These are phyloP conservation scores for Galbula dea DNA, from an alignment of 2,113 vertebrate genomes.

Conservation along the genomic window DNA sequence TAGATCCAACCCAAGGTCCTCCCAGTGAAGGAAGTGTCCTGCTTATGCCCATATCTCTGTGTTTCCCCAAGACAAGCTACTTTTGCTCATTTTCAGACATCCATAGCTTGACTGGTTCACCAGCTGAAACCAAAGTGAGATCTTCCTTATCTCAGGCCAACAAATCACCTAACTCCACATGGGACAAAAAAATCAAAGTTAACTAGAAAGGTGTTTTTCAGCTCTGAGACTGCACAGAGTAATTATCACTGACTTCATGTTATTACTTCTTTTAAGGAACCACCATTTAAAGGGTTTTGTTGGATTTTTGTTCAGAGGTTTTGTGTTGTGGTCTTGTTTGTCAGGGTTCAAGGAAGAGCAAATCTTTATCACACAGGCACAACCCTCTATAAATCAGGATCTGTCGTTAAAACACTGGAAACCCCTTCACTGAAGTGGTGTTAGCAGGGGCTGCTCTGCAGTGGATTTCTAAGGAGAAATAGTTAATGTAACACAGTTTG, in stretches of 20 bases:
- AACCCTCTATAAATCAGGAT: conserved; percentile 3
- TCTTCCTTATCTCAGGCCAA: neutral
- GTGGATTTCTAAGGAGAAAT: conserved; percentile 31
- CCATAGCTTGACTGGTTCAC: rapidly evolving
- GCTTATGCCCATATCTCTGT: neutral
- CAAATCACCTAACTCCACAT: neutral
- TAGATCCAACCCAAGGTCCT: neutral
- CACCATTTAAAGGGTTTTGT: neutral
- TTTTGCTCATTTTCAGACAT: neutral
- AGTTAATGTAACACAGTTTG: conserved; percentile 13
- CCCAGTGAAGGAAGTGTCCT: rapidly evolving
- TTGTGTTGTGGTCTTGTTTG: neutral
- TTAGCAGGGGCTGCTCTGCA: neutral
- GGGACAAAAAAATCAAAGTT: rapidly evolving
- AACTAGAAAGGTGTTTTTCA: neutral
- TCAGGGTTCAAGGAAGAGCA: neutral
- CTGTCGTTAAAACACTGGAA: conserved; percentile 20
- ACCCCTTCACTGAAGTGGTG: conserved; percentile 45
- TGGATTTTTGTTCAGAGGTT: neutral
- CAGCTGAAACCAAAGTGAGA: neutral
- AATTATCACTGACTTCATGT: neutral
- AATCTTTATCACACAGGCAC: neutral
- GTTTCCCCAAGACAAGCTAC: neutral
- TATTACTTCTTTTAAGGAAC: neutral
- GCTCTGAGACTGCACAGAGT: neutral